Base-by-base conservation (phyloP, 2,888 invertebrate genomes). In the Anarsia innoxiella region DNA sequence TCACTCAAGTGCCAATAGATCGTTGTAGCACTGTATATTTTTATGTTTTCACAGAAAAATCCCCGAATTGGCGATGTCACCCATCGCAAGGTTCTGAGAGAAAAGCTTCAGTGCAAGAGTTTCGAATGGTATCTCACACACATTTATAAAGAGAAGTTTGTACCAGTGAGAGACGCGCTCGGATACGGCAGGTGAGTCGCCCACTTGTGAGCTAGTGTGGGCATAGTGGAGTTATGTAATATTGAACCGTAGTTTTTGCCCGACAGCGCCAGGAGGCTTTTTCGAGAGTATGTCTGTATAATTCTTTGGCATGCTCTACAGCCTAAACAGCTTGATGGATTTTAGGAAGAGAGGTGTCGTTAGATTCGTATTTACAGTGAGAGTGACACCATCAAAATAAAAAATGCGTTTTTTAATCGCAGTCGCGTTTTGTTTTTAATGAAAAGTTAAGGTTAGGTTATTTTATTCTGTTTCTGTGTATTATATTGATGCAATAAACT, bases 111-210 rank as follows among this genome's bases (percentile, higher is more conserved):
- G 19, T 98, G 98, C 74, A 93, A 96, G 69, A 89, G 87, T 56
- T 98, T 98, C 79, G 91, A 92, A 59, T 97, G 97, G 97, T 97
- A 91, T 77, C 86, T 97, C 45, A 90, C 94, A 44, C 93, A 96
- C 69, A 86, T 97, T 2, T 95, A 94, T 71, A 92, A 91, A 14
- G 93, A 96, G 67, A 97, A 97, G 76, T 97, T 95, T 66, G 89
- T 97, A 32, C 93, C 94, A 0, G 94, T 94, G 37, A 89, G 93
- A 57, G 90, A 95, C 65, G 93, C 94, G 0, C 78, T 86, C 36
- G 91, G 88, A 0, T 94, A 91, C 71, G 97, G 97, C 46, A 87
- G 88, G 88, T 88, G 15, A 33, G 42, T 15, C 5, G 6, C 11
- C 19, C 3, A 19, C 3, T 3, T 5, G 19, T 19, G 19, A 3